Evolutionary conservation across 2,888 invertebrate species (phyloP), one percentile per base, ranked within the genome.

Genomic region (Aquatica leii): DNA sequence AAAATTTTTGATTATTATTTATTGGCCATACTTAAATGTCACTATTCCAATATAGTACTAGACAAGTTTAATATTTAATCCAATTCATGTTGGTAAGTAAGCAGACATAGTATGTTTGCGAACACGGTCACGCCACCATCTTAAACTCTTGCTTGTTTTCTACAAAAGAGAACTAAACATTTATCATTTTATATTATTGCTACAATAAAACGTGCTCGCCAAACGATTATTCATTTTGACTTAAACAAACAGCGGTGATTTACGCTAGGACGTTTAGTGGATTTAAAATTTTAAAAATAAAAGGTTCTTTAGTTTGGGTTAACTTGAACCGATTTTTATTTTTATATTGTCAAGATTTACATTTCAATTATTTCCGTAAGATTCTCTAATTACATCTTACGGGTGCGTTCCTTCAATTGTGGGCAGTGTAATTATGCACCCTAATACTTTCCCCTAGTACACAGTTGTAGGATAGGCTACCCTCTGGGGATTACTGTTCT

Each of bases 381-480:
- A 78, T 79, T 80, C 79, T 68, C 77, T 80, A 81, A 81, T 79
- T 78, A 76, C 69, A 79, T 80, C 79, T 78, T 75, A 76, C 78
- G 79, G 76, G 68, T 78, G 76, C 75, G 69, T 76, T 77, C 69
- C 72, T 71, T 65, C 68, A 68, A 70, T 71, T 70, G 72, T 68
- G 72, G 67, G 65, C 71, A 69, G 50, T 37, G 62, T 62, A 62
- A 62, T 65, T 60, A 65, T 65, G 65, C 57, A 58, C 58, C 65
- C 65, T 62, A 58, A 55, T 61, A 66, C 64, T 63, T n/a, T 46
- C 66, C 61, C 64, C 52, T 58, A 64, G 59, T 61, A 49, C 59
- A 59, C 59, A 67, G 65, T 62, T 69, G 62, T 66, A 63, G 69
- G 66, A 69, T 66, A 64, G 69, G 66, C 68, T 62, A 69, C 73